A percentile compares a stretch with the other conserved stretches of the same genome.
Evolutionary conservation across 2,888 invertebrate species (phyloP).

Genomic region (Mythimna loreyi): DNA sequence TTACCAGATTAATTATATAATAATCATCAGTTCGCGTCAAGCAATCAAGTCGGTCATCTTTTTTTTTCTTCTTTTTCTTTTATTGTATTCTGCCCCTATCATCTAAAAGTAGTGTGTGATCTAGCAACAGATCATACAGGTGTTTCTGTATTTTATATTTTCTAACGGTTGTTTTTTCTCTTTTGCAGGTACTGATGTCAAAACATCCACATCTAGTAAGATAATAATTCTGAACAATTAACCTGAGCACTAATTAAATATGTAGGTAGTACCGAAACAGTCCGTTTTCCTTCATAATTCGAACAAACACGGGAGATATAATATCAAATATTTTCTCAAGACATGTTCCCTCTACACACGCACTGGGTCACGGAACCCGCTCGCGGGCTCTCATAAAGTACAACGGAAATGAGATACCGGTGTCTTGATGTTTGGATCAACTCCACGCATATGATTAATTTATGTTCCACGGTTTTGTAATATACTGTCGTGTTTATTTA

Average conservation of each 20-base stretch:
- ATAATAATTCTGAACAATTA: constrained; percentile 1
- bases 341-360: constrained; percentile 25
- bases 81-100: too few relatives aligned
- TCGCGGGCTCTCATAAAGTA: constrained; percentile 61
- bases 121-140: too few relatives aligned
- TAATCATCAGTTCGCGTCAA: too few relatives aligned
- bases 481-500: constrained; percentile 37
- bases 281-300: constrained; percentile 15
- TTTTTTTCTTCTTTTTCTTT: too few relatives aligned
- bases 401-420: constrained; percentile 68
- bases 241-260: constrained; percentile 4
- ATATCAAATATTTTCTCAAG: constrained; percentile 46
- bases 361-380: constrained; percentile 51
- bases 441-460: constrained; percentile 60
- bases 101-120: too few relatives aligned
- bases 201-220: constrained; percentile 57
- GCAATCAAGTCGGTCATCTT: too few relatives aligned
- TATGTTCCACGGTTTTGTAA: constrained; percentile 44
- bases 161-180: not conserved
- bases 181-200: constrained; percentile 57
- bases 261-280: not conserved
- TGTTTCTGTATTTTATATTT: not conserved
- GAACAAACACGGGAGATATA: constrained; percentile 32
- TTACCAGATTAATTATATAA: too few relatives aligned
- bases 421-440: constrained; percentile 54